These are phyloP conservation scores for Cryptophagus acutangulus DNA, from an alignment of 2,888 invertebrate species.

Conservation along the genomic window DNA sequence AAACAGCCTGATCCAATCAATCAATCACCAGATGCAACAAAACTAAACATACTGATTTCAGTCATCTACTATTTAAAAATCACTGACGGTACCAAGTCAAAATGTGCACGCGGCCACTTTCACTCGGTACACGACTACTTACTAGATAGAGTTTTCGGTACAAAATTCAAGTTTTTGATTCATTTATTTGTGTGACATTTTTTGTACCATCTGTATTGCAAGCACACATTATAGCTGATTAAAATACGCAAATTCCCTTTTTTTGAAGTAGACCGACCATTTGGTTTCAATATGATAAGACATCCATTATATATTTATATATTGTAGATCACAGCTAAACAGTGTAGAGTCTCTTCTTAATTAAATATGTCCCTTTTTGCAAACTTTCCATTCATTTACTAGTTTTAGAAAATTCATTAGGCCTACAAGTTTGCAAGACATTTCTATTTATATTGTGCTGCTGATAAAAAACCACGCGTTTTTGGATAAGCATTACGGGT, in stretches of 20 bases:
- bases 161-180: background rate
- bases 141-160: background rate
- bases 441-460: no score
- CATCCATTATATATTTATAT: no score
- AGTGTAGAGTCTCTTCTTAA: conserved; percentile 44
- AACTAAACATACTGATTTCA: conserved; percentile 39
- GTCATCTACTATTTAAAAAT: conserved; percentile 42
- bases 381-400: no score
- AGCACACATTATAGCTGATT: conserved; percentile 27
- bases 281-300: conserved; percentile 35
- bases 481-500: no score
- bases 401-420: no score
- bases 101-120: no score
- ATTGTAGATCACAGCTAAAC: conserved; percentile 48
- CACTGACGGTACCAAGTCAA: conserved; percentile 42
- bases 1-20: background rate
- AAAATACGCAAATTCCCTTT: conserved; percentile 19
- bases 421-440: no score
- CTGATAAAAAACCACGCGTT: no score
- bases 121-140: background rate
- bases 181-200: background rate
- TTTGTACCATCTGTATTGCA: conserved; percentile 23
- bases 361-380: conserved; percentile 16
- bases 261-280: conserved; percentile 28
- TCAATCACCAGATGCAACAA: conserved; percentile 29